Conservation (phyloP, 2,113 vertebrate species). For the Piprites chloris region DNA sequence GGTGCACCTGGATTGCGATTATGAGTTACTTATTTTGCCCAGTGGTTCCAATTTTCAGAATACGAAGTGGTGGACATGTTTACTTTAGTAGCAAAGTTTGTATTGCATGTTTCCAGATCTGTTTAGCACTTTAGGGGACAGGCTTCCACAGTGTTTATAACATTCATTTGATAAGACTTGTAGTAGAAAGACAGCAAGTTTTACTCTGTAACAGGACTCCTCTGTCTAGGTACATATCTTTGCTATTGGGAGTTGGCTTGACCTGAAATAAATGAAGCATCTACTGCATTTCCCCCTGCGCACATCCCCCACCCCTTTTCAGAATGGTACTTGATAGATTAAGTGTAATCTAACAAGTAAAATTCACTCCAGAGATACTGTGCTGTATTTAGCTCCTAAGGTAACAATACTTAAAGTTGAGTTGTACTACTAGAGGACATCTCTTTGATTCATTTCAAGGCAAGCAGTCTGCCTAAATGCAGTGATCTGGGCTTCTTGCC, state of each 20-base stretch:
- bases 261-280: not conserved
- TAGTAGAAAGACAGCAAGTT: not conserved
- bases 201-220: not conserved
- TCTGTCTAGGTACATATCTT: not conserved
- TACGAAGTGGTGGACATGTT: not conserved
- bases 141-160: not conserved
- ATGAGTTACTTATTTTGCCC: not conserved
- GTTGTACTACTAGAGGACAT: not conserved
- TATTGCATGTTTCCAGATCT: not conserved
- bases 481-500: not conserved
- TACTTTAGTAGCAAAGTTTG: not conserved
- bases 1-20: not conserved
- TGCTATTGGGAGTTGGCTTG: not conserved
- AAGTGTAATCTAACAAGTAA: not conserved
- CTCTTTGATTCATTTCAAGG: not conserved
- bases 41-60: not conserved
- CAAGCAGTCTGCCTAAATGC: accelerated
- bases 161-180: not conserved
- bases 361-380: not conserved
- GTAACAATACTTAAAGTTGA: not conserved
- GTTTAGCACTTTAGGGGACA: not conserved
- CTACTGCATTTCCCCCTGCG: not conserved
- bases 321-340: not conserved
- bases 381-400: not conserved
- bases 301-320: not conserved